Conservation (phyloP, 1,140 invertebrate genomes). For the Macrostomum lignano region DNA sequence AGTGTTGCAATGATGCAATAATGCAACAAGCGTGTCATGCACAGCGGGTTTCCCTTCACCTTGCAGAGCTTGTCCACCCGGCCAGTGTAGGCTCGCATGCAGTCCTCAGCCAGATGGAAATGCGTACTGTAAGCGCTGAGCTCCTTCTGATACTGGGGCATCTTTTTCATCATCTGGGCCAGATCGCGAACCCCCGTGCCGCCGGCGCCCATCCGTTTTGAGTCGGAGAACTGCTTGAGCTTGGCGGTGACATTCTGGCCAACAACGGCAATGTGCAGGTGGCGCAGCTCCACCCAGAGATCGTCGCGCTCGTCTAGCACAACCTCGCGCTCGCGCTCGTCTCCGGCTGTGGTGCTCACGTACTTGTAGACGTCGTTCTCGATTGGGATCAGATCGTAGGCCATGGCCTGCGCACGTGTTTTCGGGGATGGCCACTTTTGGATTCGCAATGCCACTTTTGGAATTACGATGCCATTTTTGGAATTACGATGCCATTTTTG, state of each 20-base stretch:
- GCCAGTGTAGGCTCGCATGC: constrained; percentile 85
- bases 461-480: no score
- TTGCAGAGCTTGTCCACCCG: constrained; percentile 90
- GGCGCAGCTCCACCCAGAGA: constrained; percentile 79
- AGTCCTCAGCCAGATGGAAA: constrained; percentile 85
- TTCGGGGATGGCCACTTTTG: no score
- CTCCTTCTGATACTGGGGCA: constrained; percentile 99
- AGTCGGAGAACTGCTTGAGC: constrained; percentile 43
- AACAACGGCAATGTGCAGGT: constrained; percentile 95
- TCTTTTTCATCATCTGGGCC: constrained; percentile 97
- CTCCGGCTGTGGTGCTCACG: constrained; percentile 12
- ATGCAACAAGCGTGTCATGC: no score
- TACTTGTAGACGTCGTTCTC: constrained; percentile 91
- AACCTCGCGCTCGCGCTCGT: constrained; percentile 53
- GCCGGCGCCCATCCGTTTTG: constrained; percentile 16
- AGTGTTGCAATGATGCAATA: no score
- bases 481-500: no score
- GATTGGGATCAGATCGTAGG: constrained; percentile 84
- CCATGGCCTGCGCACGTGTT: no score
- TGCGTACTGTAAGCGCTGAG: constrained; percentile 92
- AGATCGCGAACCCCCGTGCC: constrained; percentile 83
- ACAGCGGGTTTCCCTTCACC: no score
- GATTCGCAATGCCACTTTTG: no score
- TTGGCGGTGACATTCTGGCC: constrained; percentile 51
- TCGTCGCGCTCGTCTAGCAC: constrained; percentile 96